Conservation (phyloP, 1,140 invertebrate species). For the Carposina sasakii region DNA sequence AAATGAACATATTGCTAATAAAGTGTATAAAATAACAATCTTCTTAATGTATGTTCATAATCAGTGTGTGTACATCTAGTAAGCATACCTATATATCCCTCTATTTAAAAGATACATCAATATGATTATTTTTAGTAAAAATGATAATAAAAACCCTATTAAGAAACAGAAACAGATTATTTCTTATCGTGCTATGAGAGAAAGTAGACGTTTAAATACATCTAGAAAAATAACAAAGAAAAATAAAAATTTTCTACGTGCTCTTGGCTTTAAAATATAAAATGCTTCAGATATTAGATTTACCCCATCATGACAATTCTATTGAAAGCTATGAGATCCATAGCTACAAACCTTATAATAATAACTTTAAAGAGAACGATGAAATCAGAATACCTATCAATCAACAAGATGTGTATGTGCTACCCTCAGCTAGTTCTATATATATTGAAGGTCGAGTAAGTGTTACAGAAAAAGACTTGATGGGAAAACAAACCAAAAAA, state of each 20-base stretch:
- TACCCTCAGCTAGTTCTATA: conserved; percentile 39
- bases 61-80: conserved; percentile 3
- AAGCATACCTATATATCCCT: not conserved
- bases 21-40: conserved; percentile 4
- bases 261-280: conserved; percentile 1
- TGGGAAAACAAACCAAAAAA: conserved; percentile 9
- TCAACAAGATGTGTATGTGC: conserved; percentile 47
- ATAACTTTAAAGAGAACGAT: conserved; percentile 2
- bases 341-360: conserved; percentile 7
- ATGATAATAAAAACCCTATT: not conserved
- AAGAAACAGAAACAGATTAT: not conserved
- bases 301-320: not conserved
- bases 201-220: not conserved
- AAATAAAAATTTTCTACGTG: conserved; percentile 3
- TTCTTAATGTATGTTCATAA: conserved; percentile 10
- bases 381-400: conserved; percentile 28
- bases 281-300: not conserved
- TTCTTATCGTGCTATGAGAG: not conserved
- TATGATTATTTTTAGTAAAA: conserved; percentile 2
- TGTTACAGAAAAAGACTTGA: not conserved
- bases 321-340: conserved; percentile 5
- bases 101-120: conserved; percentile 3
- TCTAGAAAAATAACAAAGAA: conserved; percentile 1
- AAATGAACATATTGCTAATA: conserved; percentile 5
- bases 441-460: conserved; percentile 32